Evolutionary conservation across 1,140 invertebrate genomes (phyloP).

Genomic region (Zaprionus vittiger): DNA sequence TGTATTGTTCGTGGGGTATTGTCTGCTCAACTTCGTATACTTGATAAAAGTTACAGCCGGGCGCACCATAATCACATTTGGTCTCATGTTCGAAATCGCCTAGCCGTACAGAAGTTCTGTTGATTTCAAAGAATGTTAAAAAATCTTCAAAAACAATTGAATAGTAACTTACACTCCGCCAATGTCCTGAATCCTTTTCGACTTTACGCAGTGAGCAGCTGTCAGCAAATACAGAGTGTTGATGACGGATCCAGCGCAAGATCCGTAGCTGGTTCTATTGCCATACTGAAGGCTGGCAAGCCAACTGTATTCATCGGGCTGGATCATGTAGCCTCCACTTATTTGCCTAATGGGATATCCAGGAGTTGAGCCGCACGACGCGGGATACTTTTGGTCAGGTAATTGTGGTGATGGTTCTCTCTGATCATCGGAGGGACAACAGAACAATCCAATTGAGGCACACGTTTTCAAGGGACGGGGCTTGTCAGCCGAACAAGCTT

Average conservation of each 20-base stretch:
- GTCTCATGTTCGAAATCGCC: background rate
- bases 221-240: background rate
- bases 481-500: background rate
- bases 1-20: background rate
- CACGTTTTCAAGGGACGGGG: background rate
- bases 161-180: background rate
- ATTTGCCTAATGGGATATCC: background rate
- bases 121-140: background rate
- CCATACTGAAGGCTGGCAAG: background rate
- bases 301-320: constrained; percentile 1
- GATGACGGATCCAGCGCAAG: background rate
- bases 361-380: background rate
- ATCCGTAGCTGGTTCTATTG: background rate
- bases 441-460: background rate
- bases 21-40: background rate
- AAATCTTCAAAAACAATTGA: background rate
- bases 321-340: background rate
- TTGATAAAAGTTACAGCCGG: background rate
- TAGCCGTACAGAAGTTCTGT: background rate
- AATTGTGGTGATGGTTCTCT: background rate
- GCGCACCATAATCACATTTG: background rate
- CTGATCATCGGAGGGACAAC: background rate
- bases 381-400: background rate
- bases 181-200: background rate
- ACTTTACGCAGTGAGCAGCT: background rate